Conservation (phyloP, 2,888 invertebrate species). For the Troides aeacus region DNA sequence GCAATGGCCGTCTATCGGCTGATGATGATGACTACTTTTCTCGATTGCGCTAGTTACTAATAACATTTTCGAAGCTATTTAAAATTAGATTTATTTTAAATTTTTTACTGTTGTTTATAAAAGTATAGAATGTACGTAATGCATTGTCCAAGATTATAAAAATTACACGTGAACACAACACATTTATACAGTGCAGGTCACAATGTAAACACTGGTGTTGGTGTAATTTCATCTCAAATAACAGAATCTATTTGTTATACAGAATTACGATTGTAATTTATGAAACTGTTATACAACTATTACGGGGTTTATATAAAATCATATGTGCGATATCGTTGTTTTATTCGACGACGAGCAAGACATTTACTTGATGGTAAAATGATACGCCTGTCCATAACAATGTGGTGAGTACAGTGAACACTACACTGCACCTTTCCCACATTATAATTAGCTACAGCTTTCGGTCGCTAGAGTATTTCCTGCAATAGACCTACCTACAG, state of each 20-base stretch:
- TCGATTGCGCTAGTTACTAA: slow-evolving; percentile 10
- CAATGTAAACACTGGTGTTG: neutral
- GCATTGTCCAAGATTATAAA: slow-evolving; percentile 4
- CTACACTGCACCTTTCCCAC: neutral
- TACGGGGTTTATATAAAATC: no score
- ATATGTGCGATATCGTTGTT: neutral
- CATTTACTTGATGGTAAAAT: neutral
- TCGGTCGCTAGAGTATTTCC: no score
- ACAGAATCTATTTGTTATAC: neutral
- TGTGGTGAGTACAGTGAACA: no score
- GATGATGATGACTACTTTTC: slow-evolving; percentile 8
- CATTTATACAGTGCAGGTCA: neutral
- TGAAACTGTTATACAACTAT: neutral
- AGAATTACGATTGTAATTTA: neutral
- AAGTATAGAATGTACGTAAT: slow-evolving; percentile 8
- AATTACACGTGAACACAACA: slow-evolving; percentile 7
- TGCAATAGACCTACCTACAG: no score
- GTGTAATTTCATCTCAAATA: neutral
- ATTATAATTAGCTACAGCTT: no score
- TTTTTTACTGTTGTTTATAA: slow-evolving; percentile 10
- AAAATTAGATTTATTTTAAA: neutral
- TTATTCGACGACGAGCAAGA: neutral
- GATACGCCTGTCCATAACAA: neutral
- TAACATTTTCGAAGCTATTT: slow-evolving; percentile 9
- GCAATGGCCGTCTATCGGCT: no score